Conservation (phyloP, 2,888 invertebrate genomes). For the Kuschelorhynchus macadamiae region DNA sequence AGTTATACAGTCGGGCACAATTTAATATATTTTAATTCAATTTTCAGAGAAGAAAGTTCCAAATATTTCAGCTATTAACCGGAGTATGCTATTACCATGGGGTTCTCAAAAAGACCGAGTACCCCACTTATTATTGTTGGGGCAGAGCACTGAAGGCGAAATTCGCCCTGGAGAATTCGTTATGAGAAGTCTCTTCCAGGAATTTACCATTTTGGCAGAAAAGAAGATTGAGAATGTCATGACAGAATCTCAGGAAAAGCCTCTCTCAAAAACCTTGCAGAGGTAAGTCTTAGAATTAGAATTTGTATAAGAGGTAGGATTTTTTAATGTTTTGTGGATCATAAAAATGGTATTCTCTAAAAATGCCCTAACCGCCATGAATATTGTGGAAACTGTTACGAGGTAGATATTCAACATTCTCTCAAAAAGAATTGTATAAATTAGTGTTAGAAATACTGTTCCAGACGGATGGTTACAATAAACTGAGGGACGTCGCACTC, state of each 20-base stretch:
- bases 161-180: slow-evolving; percentile 95
- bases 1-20: no score
- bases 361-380: no score
- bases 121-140: slow-evolving; percentile 65
- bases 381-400: no score
- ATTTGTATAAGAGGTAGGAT: no score
- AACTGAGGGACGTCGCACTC: no score
- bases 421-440: no score
- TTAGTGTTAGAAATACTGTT: no score
- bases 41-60: slow-evolving; percentile 46
- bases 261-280: slow-evolving; percentile 94
- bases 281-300: slow-evolving; percentile 85
- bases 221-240: slow-evolving; percentile 96
- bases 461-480: no score
- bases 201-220: slow-evolving; percentile 95
- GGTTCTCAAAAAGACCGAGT: slow-evolving; percentile 82
- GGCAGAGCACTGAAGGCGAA: slow-evolving; percentile 73
- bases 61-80: slow-evolving; percentile 54
- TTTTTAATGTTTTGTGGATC: neutral
- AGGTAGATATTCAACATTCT: no score
- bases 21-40: no score
- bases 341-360: no score
- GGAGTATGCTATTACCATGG: slow-evolving; percentile 85
- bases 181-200: slow-evolving; percentile 94
- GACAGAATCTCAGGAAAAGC: slow-evolving; percentile 92